phyloP scores from a whole-genome alignment of 2,888 invertebrate species.

The Apodemia duryi region DNA sequence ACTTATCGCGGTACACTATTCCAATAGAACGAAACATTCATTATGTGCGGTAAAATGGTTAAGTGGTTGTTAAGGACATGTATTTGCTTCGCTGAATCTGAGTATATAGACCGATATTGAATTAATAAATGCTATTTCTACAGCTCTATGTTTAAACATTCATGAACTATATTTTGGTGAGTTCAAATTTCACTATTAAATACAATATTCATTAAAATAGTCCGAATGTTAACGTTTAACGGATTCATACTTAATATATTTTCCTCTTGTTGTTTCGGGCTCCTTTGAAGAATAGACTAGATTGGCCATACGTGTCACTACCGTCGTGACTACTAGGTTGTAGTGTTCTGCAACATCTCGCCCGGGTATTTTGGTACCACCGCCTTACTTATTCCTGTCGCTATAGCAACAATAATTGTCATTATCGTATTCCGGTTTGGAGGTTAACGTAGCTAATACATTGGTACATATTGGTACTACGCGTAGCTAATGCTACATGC shows the following conservation, averaged over 20 bases:
- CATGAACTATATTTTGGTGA: background rate
- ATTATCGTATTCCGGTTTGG: no score
- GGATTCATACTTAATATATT: background rate
- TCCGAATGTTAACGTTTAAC: background rate
- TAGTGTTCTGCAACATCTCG: no score
- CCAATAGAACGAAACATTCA: background rate
- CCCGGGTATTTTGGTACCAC: no score
- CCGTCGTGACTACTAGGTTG: no score
- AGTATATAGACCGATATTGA: background rate
- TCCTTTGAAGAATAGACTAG: no score
- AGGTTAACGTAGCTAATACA: no score
- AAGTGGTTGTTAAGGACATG: background rate
- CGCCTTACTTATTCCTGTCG: no score
- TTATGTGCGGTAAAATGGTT: background rate
- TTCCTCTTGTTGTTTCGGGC: no score
- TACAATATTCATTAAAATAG: slow-evolving; percentile 1
- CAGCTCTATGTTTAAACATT: background rate
- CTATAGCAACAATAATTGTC: no score
- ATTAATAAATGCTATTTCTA: slow-evolving; percentile 1
- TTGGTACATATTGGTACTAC: no score
- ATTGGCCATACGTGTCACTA: no score
- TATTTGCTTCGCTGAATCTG: background rate
- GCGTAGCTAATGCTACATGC: no score
- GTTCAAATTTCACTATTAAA: background rate
- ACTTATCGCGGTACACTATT: background rate